Percentiles rank a stretch among this genome's conserved stretches.
These are phyloP conservation scores for Neoniphon sammara DNA, from an alignment of 2,797 vertebrate genomes.

Conservation along the genomic window DNA sequence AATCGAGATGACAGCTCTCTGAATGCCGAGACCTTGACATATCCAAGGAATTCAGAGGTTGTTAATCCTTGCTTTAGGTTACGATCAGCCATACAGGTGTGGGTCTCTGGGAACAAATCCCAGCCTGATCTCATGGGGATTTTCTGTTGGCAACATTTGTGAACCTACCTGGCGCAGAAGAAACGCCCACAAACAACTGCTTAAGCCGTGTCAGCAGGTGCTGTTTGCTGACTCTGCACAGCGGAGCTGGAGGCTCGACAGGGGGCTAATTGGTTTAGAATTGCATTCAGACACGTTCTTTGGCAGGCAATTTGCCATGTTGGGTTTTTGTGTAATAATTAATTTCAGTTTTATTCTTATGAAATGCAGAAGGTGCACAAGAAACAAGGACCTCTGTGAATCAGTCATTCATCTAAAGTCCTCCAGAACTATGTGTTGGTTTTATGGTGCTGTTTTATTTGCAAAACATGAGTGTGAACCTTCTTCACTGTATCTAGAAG, in stretches of 20 bases:
- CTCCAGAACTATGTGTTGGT: too few species aligned
- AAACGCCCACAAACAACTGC: conserved; percentile 21
- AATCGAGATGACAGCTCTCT: conserved; percentile 49
- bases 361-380: not conserved
- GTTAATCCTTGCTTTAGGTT: conserved; percentile 70
- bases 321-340: conserved; percentile 20
- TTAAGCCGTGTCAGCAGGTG: conserved; percentile 13
- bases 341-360: not conserved
- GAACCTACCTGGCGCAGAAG: conserved; percentile 29
- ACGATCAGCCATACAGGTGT: conserved; percentile 55
- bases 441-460: too few species aligned
- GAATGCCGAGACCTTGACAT: conserved; percentile 23
- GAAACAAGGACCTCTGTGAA: not conserved
- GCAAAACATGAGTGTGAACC: too few species aligned
- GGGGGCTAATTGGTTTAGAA: conserved; percentile 49
- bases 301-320: conserved; percentile 16
- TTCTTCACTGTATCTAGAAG: too few species aligned
- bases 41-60: conserved; percentile 39
- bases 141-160: conserved; percentile 32
- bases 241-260: not conserved
- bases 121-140: conserved; percentile 39
- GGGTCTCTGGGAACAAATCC: conserved; percentile 32
- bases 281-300: conserved; percentile 9
- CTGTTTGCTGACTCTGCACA: conserved; percentile 51
- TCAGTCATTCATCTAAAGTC: too few species aligned